phyloP scores from a whole-genome alignment of 1,140 invertebrate species.

The Lethocerus indicus region DNA sequence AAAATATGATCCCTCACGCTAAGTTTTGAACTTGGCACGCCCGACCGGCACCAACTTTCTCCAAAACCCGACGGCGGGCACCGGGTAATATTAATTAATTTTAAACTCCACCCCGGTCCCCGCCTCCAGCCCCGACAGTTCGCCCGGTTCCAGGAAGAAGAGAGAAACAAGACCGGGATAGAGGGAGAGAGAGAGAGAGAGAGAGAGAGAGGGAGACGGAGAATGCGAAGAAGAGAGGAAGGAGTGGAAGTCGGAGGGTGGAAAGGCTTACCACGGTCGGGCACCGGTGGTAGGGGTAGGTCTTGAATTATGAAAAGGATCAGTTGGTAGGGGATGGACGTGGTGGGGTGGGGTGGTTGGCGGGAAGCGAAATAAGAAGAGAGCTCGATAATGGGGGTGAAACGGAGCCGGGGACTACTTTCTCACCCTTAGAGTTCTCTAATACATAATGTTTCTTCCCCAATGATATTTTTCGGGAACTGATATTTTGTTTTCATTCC shows the following conservation, averaged over 20 bases:
- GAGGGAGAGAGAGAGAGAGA: constrained; percentile 1
- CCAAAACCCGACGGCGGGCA: not conserved
- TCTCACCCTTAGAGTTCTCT: too few species aligned
- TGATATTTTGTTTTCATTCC: too few species aligned
- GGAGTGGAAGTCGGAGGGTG: too few species aligned
- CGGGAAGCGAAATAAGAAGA: not conserved
- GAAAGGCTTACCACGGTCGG: not conserved
- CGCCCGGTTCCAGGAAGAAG: not conserved
- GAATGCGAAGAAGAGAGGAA: not conserved
- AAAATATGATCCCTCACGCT: constrained; percentile 9
- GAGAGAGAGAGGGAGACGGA: constrained; percentile 2
- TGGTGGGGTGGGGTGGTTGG: not conserved
- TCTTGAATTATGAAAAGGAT: not conserved
- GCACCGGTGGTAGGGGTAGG: not conserved
- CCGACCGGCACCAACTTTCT: not conserved
- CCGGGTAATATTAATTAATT: constrained; percentile 4
- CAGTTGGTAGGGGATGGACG: not conserved
- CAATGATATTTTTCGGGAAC: too few species aligned
- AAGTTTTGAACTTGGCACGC: constrained; percentile 1
- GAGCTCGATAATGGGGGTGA: not conserved
- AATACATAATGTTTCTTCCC: too few species aligned
- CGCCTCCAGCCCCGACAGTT: too few species aligned
- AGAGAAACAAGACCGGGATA: not conserved
- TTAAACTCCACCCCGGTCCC: not conserved
- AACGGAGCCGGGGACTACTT: not conserved